phyloP scores from a whole-genome alignment of 1,140 invertebrate genomes.

The Drosophila littoralis region DNA sequence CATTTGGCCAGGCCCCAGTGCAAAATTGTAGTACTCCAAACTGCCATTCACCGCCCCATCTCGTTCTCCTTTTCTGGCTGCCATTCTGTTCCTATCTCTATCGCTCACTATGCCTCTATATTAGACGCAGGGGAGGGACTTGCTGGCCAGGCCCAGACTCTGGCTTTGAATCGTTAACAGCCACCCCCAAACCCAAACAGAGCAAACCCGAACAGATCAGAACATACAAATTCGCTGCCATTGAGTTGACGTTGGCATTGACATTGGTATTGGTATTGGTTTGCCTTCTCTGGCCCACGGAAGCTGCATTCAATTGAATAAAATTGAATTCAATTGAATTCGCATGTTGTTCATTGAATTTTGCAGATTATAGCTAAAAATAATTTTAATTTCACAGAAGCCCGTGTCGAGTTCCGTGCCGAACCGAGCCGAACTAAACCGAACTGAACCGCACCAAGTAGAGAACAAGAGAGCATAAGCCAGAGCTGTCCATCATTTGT shows the following conservation, averaged over 20 bases:
- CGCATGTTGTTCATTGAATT: constrained; percentile 76
- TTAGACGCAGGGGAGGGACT: neutral
- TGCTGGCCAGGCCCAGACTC: neutral
- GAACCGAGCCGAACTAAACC: neutral
- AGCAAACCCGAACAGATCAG: neutral
- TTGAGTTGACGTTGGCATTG: constrained; percentile 20
- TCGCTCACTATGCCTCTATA: neutral
- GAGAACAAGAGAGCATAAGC: neutral
- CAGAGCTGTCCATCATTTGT: constrained; percentile 17
- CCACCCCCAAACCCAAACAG: neutral
- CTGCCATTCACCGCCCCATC: neutral
- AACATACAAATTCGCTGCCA: constrained; percentile 23
- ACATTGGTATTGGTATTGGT: constrained; percentile 8
- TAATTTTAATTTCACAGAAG: constrained; percentile 71
- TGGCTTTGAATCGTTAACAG: constrained; percentile 12
- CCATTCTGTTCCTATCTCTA: neutral
- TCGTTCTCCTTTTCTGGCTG: too few relatives aligned
- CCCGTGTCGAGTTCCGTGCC: constrained; percentile 12
- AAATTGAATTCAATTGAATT: constrained; percentile 78
- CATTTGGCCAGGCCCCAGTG: constrained; percentile 5
- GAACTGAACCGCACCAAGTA: neutral
- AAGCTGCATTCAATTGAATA: constrained; percentile 64
- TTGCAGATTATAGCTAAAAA: constrained; percentile 77
- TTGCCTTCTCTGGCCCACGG: constrained; percentile 12
- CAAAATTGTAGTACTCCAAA: constrained; percentile 28